Conservation (phyloP, 2,113 vertebrate species). For the Lamprotornis superbus region DNA sequence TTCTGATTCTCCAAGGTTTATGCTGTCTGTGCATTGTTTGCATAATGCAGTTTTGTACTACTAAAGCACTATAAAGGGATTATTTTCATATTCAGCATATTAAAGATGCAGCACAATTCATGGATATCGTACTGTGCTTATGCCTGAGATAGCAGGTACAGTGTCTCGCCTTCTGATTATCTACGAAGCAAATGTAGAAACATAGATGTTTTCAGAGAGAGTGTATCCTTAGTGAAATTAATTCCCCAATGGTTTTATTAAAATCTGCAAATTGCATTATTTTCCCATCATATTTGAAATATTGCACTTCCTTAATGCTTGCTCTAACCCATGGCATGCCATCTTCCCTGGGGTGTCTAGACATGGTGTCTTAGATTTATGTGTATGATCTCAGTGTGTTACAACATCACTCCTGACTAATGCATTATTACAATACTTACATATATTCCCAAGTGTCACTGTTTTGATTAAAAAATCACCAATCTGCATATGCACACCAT, state of each 20-base stretch:
- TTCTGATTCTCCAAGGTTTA: slow-evolving; percentile 70
- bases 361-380: slow-evolving; percentile 80
- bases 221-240: slow-evolving; percentile 73
- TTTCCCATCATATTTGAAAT: slow-evolving; percentile 79
- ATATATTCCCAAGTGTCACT: slow-evolving; percentile 83
- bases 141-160: slow-evolving; percentile 74
- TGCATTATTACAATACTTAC: slow-evolving; percentile 84
- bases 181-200: slow-evolving; percentile 64
- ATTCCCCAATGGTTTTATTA: slow-evolving; percentile 80
- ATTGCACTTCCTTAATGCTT: slow-evolving; percentile 74
- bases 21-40: slow-evolving; percentile 73
- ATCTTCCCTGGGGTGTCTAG: slow-evolving; percentile 82
- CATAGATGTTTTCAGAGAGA: slow-evolving; percentile 61
- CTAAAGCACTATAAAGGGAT: slow-evolving; percentile 70
- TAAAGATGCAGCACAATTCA: slow-evolving; percentile 69
- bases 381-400: slow-evolving; percentile 84
- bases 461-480: slow-evolving; percentile 88
- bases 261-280: slow-evolving; percentile 80
- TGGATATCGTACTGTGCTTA: slow-evolving; percentile 59
- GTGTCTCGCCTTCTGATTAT: slow-evolving; percentile 65
- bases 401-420: slow-evolving; percentile 81
- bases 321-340: slow-evolving; percentile 73
- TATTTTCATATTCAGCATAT: slow-evolving; percentile 74
- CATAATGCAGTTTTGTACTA: slow-evolving; percentile 70
- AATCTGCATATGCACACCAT: slow-evolving; percentile 88